Conservation (phyloP, 2,113 vertebrate genomes). For the Nicator chloris region DNA sequence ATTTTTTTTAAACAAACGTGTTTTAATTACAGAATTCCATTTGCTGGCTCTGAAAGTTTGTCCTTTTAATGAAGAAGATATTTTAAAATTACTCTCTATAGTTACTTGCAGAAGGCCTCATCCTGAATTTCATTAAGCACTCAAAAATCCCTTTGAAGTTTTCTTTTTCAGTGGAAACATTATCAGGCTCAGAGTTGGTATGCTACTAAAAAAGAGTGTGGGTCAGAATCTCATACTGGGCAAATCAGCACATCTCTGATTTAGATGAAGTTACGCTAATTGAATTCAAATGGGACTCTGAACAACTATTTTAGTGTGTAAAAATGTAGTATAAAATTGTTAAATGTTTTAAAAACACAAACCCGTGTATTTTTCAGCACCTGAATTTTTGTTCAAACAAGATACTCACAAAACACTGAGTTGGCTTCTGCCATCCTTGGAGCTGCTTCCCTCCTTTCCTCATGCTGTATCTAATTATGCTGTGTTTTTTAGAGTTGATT, state of each 20-base stretch:
- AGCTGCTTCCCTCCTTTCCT: not conserved
- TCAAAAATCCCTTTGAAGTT: not conserved
- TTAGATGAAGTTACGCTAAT: not conserved
- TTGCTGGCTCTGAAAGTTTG: conserved; percentile 31
- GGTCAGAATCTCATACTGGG: not conserved
- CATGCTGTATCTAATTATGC: not conserved
- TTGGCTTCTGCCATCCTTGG: not conserved
- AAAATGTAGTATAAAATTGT: not conserved
- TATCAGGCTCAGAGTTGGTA: not conserved
- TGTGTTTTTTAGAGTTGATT: conserved; percentile 29
- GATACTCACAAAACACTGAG: not conserved
- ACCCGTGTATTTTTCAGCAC: not conserved
- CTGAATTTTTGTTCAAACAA: not conserved
- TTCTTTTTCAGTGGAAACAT: not conserved
- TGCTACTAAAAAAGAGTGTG: not conserved
- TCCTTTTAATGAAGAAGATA: conserved; percentile 48
- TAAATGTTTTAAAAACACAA: not conserved
- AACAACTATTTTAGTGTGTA: not conserved
- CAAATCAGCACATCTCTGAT: not conserved
- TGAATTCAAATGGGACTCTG: not conserved
- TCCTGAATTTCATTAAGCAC: conserved; percentile 44
- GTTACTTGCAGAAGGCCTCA: conserved; percentile 14
- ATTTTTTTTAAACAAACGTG: conserved; percentile 21
- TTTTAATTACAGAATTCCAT: conserved; percentile 42
- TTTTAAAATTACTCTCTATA: conserved; percentile 13